Percentiles rank a stretch among this genome's conserved stretches.
These are phyloP conservation scores for Nerophis ophidion DNA, from an alignment of 2,113 vertebrate species.

Conservation along the genomic window DNA sequence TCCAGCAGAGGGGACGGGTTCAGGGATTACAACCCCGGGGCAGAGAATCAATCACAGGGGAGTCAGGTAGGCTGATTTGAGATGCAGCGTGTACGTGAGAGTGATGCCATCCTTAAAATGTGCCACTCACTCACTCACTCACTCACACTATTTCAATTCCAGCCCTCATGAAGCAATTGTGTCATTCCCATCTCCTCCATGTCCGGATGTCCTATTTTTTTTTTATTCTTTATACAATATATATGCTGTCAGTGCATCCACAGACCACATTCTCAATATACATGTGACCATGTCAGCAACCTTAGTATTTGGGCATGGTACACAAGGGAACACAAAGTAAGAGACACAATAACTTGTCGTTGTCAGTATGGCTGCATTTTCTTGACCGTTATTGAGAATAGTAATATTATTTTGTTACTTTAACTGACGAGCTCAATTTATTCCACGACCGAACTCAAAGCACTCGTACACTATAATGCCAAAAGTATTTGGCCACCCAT, in stretches of 20 bases:
- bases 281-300: slow-evolving; percentile 30
- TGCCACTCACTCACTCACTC: slow-evolving; percentile 46
- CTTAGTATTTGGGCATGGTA: slow-evolving; percentile 3
- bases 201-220: slow-evolving; percentile 22
- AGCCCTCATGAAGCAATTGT: slow-evolving; percentile 36
- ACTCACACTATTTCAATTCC: slow-evolving; percentile 53
- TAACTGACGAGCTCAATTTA: too few species aligned
- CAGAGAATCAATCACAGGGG: slow-evolving; percentile 56
- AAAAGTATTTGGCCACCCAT: too few species aligned
- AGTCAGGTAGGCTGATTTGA: slow-evolving; percentile 31
- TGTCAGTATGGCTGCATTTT: too few species aligned
- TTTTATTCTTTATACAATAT: slow-evolving; percentile 19
- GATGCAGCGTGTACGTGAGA: slow-evolving; percentile 20
- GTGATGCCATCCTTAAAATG: slow-evolving; percentile 33
- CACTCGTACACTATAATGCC: too few species aligned
- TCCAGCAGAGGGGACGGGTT: slow-evolving; percentile 53
- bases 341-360: too few species aligned
- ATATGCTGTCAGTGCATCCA: slow-evolving; percentile 16
- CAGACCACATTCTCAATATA: slow-evolving; percentile 38
- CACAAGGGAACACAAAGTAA: too few species aligned
- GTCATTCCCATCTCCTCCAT: slow-evolving; percentile 37
- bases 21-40: slow-evolving; percentile 59
- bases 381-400: too few species aligned
- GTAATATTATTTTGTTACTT: too few species aligned
- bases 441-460: too few species aligned